Conservation (phyloP, 92 coral and sea anemone genomes). For the Parazoanthus atlanticus region DNA sequence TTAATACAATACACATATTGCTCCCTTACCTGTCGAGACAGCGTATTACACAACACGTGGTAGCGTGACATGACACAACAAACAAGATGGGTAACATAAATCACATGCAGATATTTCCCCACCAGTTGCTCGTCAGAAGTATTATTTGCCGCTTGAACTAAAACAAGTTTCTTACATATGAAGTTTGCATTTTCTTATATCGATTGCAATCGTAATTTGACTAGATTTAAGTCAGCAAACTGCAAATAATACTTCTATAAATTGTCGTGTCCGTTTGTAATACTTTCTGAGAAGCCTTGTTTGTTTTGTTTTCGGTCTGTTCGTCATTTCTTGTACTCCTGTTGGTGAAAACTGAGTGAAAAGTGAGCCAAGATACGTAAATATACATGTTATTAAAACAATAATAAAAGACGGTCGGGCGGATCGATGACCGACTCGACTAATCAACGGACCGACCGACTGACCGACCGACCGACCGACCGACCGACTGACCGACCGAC, state of each 20-base stretch:
- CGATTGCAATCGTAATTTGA: not conserved
- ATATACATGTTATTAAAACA: no score
- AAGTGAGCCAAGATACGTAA: not conserved
- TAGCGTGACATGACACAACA: slow-evolving; percentile 7
- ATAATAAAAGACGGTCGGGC: no score
- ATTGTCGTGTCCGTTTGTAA: slow-evolving; percentile 3
- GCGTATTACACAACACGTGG: not conserved
- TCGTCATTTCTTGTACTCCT: slow-evolving; percentile 18
- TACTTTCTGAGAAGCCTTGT: not conserved
- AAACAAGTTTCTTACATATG: not conserved
- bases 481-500: no score
- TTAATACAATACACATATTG: not conserved
- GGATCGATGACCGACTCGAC: no score
- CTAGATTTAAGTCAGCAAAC: not conserved
- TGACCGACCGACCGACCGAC: no score
- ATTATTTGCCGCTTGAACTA: not conserved
- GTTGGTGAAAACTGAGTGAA: slow-evolving; percentile 22
- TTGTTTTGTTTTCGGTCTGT: not conserved
- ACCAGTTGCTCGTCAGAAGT: not conserved
- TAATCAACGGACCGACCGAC: no score
- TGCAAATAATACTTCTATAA: not conserved
- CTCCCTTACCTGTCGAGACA: slow-evolving; percentile 14
- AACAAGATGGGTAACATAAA: not conserved
- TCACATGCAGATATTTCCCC: not conserved
- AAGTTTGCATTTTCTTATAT: not conserved